phyloP scores from a whole-genome alignment of 2,797 vertebrate genomes.

The Ciconia nigra region DNA sequence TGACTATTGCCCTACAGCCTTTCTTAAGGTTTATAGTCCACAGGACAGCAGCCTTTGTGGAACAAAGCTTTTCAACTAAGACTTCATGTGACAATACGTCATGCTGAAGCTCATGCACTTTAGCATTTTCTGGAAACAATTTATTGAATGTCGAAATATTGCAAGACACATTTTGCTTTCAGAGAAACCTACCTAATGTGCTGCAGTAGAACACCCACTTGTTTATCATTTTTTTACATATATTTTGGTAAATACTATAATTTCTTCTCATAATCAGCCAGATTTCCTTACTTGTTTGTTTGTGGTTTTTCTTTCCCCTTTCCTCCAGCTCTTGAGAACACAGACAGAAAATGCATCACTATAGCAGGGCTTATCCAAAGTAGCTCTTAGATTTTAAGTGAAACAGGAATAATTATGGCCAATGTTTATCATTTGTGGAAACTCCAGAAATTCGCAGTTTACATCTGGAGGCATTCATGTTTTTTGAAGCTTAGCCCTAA shows the following conservation, averaged over 20 bases:
- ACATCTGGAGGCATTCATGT: fast-evolving
- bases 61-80: neutral
- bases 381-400: neutral
- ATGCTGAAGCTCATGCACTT: neutral
- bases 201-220: neutral
- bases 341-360: neutral
- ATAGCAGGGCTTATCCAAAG: neutral
- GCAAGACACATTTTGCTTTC: neutral
- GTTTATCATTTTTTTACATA: neutral
- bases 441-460: neutral
- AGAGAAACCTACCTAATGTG: neutral
- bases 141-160: neutral
- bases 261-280: neutral
- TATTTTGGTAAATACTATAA: neutral
- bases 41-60: neutral
- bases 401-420: neutral
- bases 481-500: neutral
- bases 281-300: neutral
- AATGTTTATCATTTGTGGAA: neutral
- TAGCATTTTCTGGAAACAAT: neutral
- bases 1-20: neutral
- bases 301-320: neutral
- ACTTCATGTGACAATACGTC: neutral
- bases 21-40: neutral
- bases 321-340: neutral